phyloP scores from a whole-genome alignment of 2,113 vertebrate species.

The Ardeotis arabs region DNA sequence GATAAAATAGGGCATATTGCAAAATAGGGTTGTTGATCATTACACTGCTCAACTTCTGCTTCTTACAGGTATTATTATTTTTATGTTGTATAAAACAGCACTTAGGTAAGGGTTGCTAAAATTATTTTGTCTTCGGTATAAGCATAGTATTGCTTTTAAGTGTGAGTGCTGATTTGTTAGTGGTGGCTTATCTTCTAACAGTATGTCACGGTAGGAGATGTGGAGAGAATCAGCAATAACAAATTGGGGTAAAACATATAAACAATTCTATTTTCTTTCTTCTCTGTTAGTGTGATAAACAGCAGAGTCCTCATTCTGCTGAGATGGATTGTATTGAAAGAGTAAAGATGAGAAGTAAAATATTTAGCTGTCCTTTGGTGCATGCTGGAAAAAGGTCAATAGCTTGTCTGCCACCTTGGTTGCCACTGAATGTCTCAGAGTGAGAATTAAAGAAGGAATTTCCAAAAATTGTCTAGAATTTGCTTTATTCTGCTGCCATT shows the following conservation, averaged over 20 bases:
- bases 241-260: not conserved
- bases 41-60: not conserved
- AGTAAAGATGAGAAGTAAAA: not conserved
- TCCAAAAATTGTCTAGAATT: not conserved
- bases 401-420: not conserved
- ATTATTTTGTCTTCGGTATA: not conserved
- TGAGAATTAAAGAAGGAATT: not conserved
- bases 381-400: not conserved
- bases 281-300: not conserved
- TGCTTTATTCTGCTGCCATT: not conserved
- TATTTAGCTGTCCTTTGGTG: not conserved
- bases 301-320: not conserved
- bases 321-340: not conserved
- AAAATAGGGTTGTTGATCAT: not conserved
- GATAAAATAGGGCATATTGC: not conserved
- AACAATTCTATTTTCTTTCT: not conserved
- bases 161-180: not conserved
- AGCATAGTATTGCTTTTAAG: not conserved
- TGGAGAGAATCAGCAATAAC: not conserved
- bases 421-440: not conserved
- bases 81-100: not conserved
- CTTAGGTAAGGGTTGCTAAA: not conserved
- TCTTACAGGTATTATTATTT: not conserved
- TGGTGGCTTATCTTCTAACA: not conserved
- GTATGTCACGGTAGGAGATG: not conserved